Conservation (phyloP, 2,113 vertebrate species). For the Gymnobelideus leadbeateri region DNA sequence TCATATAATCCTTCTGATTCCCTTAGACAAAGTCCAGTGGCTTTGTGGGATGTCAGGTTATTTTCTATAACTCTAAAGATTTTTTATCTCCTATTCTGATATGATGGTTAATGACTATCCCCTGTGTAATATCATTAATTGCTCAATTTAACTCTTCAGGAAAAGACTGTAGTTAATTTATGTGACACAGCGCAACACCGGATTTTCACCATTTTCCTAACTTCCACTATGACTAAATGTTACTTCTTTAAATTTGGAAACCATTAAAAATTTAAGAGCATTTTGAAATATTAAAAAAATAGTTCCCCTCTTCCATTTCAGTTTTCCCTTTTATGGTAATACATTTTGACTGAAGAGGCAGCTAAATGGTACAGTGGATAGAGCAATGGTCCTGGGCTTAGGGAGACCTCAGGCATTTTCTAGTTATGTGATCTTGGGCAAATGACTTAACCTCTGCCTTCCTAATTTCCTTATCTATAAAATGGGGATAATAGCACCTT, state of each 20-base stretch:
- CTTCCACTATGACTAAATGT: neutral
- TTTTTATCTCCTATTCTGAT: conserved; percentile 52
- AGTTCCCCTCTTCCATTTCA: neutral
- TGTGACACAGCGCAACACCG: neutral
- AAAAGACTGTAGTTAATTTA: conserved; percentile 30
- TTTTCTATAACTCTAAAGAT: conserved; percentile 37
- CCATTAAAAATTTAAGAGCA: conserved; percentile 6
- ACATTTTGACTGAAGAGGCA: neutral
- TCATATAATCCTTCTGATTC: conserved; percentile 30
- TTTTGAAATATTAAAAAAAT: conserved; percentile 8
- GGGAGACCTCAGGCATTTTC: neutral
- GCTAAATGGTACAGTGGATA: neutral
- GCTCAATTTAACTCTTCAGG: conserved; percentile 38
- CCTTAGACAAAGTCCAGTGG: conserved; percentile 47
- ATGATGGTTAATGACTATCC: neutral
- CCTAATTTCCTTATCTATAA: neutral
- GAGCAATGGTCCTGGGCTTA: neutral
- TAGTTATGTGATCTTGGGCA: neutral
- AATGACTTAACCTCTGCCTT: neutral
- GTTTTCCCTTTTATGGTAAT: neutral
- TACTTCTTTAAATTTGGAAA: neutral
- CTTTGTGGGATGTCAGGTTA: conserved; percentile 30
- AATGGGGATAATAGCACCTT: neutral
- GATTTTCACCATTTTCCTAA: neutral
- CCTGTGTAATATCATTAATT: conserved; percentile 38